Evolutionary conservation across 2,888 invertebrate species (phyloP).

Genomic region (Cataglyphis rosenhaueri): DNA sequence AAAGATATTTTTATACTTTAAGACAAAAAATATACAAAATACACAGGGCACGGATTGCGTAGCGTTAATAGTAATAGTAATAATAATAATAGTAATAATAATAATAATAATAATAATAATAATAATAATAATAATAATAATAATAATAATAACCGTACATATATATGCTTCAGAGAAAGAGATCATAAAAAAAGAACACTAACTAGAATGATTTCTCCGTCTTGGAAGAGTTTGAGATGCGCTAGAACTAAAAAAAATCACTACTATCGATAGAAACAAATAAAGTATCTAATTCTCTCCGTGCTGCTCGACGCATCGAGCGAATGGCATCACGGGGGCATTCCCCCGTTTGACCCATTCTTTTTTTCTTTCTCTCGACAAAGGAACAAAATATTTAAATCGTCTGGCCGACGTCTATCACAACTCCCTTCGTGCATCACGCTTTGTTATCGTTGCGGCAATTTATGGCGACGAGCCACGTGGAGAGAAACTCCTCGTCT

Average conservation of each 20-base stretch:
- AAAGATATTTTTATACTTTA: slow-evolving; percentile 48
- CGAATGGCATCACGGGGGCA: slow-evolving; percentile 64
- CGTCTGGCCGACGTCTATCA: slow-evolving; percentile 83
- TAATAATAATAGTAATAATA: slow-evolving; percentile 30
- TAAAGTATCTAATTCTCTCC: slow-evolving; percentile 79
- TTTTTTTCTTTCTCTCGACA: slow-evolving; percentile 78
- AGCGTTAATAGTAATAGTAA: slow-evolving; percentile 83
- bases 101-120: too few relatives aligned
- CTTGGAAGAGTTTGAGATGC: slow-evolving; percentile 80
- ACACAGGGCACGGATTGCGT: slow-evolving; percentile 81
- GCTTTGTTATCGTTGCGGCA: slow-evolving; percentile 4
- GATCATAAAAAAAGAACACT: slow-evolving; percentile 86
- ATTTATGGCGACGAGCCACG: slow-evolving; percentile 28
- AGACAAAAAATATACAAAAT: slow-evolving; percentile 74
- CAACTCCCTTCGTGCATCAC: slow-evolving; percentile 80
- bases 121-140: slow-evolving; percentile 52
- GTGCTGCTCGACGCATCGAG: slow-evolving; percentile 56
- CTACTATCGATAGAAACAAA: slow-evolving; percentile 80
- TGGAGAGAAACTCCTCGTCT: slow-evolving; percentile 28
- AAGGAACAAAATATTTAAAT: slow-evolving; percentile 83
- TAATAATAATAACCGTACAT: slow-evolving; percentile 82
- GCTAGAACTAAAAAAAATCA: slow-evolving; percentile 79
- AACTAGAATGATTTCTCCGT: slow-evolving; percentile 83
- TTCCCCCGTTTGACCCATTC: slow-evolving; percentile 65
- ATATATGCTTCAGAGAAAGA: slow-evolving; percentile 84